Evolutionary conservation across 1,140 invertebrate genomes (phyloP).

Genomic region (Drosophila tropicalis): DNA sequence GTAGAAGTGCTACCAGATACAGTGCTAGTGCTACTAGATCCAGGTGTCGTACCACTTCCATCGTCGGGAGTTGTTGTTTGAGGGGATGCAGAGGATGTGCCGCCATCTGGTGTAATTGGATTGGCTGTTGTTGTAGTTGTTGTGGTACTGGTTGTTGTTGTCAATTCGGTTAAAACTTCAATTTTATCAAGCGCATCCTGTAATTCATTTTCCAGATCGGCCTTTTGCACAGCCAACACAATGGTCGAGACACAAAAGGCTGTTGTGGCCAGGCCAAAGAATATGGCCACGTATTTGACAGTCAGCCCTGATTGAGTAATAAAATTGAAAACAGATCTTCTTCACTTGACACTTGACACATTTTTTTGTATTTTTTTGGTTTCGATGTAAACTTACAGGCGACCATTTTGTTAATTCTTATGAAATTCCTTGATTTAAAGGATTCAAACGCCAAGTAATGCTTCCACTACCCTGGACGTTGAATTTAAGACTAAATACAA

Average conservation of each 20-base stretch:
- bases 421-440: constrained; percentile 35
- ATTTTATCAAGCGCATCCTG: constrained; percentile 75
- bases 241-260: constrained; percentile 84
- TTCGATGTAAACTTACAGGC: constrained; percentile 54
- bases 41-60: constrained; percentile 7
- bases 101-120: constrained; percentile 16
- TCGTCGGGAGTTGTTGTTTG: not conserved
- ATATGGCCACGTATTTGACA: constrained; percentile 70
- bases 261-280: constrained; percentile 66
- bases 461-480: constrained; percentile 51
- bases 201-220: constrained; percentile 66
- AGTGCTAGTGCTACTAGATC: constrained; percentile 7
- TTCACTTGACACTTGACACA: not conserved
- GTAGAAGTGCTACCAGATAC: constrained; percentile 7
- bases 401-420: constrained; percentile 47
- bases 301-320: constrained; percentile 61
- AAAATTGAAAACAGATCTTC: not conserved
- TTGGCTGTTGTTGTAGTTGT: constrained; percentile 23
- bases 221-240: constrained; percentile 80
- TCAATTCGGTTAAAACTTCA: constrained; percentile 44
- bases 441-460: constrained; percentile 26
- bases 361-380: too few species aligned
- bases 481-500: constrained; percentile 52
- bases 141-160: constrained; percentile 37
- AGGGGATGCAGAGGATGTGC: too few species aligned